Evolutionary conservation across 2,888 invertebrate genomes (phyloP).

Genomic region (Tenthredo amoena): DNA sequence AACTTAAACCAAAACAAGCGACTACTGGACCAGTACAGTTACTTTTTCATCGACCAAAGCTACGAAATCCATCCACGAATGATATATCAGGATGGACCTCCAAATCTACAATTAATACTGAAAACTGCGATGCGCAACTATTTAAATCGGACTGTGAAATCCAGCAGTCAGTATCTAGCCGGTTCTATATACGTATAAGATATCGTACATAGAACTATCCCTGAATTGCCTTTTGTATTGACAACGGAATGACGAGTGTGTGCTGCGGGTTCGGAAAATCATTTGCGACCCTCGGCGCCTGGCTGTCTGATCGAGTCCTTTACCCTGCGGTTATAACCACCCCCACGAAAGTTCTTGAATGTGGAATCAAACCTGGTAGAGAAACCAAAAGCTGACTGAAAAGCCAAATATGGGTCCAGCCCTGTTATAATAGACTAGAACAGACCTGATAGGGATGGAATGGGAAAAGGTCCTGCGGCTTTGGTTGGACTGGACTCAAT

Average conservation of each 20-base stretch:
- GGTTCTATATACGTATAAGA: not conserved
- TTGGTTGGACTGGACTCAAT: not conserved
- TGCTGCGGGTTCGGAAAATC: not conserved
- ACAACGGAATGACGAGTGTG: not conserved
- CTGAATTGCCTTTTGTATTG: not conserved
- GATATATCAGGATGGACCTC: too few relatives aligned
- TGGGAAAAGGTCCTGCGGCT: slow-evolving; percentile 16
- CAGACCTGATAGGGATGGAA: not conserved
- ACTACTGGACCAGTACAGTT: too few relatives aligned
- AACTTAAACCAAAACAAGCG: too few relatives aligned
- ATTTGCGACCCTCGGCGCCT: not conserved
- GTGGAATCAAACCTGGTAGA: not conserved
- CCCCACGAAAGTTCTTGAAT: slow-evolving; percentile 7
- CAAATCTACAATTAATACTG: too few relatives aligned
- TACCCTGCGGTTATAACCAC: not conserved
- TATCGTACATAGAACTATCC: not conserved
- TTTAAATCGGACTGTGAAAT: not conserved
- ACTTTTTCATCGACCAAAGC: too few relatives aligned
- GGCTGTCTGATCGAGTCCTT: not conserved
- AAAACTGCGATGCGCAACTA: too few relatives aligned
- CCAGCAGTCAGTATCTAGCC: not conserved
- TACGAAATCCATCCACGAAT: too few relatives aligned
- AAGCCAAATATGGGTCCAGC: slow-evolving; percentile 28
- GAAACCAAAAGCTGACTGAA: slow-evolving; percentile 27
- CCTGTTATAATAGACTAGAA: not conserved